These are phyloP conservation scores for Mesocentrotus franciscanus DNA, from an alignment of 53 echinoderm and acorn worm genomes.

Conservation along the genomic window DNA sequence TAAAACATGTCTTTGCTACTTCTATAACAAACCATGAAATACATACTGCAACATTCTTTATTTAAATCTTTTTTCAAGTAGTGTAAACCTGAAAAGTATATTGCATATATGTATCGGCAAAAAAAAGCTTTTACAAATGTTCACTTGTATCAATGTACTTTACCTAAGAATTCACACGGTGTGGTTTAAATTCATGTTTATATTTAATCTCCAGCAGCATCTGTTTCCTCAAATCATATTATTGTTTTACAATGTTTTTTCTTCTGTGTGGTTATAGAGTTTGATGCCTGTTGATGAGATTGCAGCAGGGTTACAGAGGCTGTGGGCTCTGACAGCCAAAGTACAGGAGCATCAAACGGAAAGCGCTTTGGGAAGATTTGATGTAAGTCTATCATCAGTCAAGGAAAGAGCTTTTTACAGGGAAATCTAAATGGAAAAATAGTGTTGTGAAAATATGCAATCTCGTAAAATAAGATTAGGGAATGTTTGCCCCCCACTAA, in stretches of 20 bases:
- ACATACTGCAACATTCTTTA: too few species aligned
- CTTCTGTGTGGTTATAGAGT: conserved; percentile 56
- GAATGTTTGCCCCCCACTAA: background rate
- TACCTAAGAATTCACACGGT: too few species aligned
- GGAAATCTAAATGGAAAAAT: background rate
- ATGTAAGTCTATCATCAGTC: conserved; percentile 78
- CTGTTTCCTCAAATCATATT: too few species aligned
- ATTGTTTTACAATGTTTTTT: background rate
- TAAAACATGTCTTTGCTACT: too few species aligned
- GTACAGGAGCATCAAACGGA: conserved; percentile 85
- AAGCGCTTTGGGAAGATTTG: conserved; percentile 91
- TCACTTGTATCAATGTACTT: too few species aligned
- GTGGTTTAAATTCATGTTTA: too few species aligned
- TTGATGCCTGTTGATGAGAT: conserved; percentile 78
- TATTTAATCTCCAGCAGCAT: too few species aligned
- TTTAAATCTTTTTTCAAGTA: too few species aligned
- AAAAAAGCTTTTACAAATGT: too few species aligned
- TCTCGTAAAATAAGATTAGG: background rate
- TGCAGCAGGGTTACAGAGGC: conserved; percentile 84
- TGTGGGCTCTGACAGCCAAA: conserved; percentile 93
- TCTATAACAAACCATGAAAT: too few species aligned
- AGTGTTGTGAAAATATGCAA: background rate
- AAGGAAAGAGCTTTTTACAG: background rate
- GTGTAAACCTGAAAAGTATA: too few species aligned
- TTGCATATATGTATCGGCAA: too few species aligned